A percentile compares a stretch with the other conserved stretches of the same genome.
Evolutionary conservation across 2,888 invertebrate genomes (phyloP).

Genomic region (Pheosia gnoma): DNA sequence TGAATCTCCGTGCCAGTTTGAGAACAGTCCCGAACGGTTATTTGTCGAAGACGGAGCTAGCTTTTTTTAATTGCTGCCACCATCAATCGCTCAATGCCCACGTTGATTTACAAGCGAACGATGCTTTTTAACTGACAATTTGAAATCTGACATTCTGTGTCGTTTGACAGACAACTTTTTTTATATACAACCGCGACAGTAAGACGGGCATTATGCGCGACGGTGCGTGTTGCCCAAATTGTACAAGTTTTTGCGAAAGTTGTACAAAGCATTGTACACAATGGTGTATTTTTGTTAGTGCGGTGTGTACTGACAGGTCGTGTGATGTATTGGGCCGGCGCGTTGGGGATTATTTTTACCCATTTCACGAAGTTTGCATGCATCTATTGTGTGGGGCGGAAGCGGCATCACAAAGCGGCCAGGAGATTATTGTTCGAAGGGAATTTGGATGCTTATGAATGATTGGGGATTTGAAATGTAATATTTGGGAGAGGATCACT

Average conservation of each 20-base stretch:
- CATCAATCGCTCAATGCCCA: slow-evolving; percentile 56
- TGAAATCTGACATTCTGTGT: slow-evolving; percentile 5
- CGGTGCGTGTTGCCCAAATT: slow-evolving; percentile 73
- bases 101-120: slow-evolving; percentile 57
- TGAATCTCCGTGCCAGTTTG: slow-evolving; percentile 66
- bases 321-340: slow-evolving; percentile 79
- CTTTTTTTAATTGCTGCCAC: slow-evolving; percentile 63
- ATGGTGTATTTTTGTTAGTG: slow-evolving; percentile 82
- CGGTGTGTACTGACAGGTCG: slow-evolving; percentile 80
- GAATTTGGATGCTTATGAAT: slow-evolving; percentile 64
- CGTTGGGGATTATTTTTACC: slow-evolving; percentile 82
- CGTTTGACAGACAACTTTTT: slow-evolving; percentile 45
- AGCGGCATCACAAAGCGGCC: slow-evolving; percentile 77
- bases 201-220: slow-evolving; percentile 40
- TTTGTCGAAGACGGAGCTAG: slow-evolving; percentile 59
- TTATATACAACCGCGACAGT: slow-evolving; percentile 38
- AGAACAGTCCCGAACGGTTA: slow-evolving; percentile 56
- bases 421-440: slow-evolving; percentile 70
- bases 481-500: slow-evolving; percentile 48
- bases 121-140: slow-evolving; percentile 43
- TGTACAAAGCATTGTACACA: slow-evolving; percentile 74
- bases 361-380: slow-evolving; percentile 82
- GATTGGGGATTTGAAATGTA: slow-evolving; percentile 65
- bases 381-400: slow-evolving; percentile 79
- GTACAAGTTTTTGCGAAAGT: slow-evolving; percentile 79